phyloP scores from a whole-genome alignment of 1,140 invertebrate species.

The Amphibalanus amphitrite region DNA sequence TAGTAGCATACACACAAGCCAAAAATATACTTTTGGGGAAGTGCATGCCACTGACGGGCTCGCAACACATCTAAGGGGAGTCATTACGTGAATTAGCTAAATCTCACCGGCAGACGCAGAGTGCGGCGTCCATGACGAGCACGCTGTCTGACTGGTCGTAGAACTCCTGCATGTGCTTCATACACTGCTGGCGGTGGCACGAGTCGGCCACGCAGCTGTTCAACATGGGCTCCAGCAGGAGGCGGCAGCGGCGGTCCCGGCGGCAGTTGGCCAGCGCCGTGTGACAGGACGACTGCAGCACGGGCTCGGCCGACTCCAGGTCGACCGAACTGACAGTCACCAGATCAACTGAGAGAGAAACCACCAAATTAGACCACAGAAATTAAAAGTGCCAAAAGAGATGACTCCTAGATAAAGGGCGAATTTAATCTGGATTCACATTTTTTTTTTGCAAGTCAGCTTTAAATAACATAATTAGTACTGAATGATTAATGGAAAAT shows the following conservation, averaged over 20 bases:
- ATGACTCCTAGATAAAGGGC: too few species aligned
- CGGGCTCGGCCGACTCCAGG: neutral
- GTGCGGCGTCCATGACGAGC: slow-evolving; percentile 25
- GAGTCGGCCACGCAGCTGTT: neutral
- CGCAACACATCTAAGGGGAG: too few species aligned
- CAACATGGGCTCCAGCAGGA: neutral
- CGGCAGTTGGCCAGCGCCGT: neutral
- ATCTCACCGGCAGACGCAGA: slow-evolving; percentile 4
- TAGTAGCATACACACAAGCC: too few species aligned
- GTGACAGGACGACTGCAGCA: neutral
- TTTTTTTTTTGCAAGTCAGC: too few species aligned
- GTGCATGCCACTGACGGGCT: too few species aligned
- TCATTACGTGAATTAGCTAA: too few species aligned
- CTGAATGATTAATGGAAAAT: too few species aligned
- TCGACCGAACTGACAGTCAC: neutral
- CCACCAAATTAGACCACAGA: too few species aligned
- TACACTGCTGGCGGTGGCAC: slow-evolving; percentile 65
- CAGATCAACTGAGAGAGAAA: neutral
- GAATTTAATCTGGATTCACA: too few species aligned
- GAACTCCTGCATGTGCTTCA: slow-evolving; percentile 66
- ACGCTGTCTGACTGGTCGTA: slow-evolving; percentile 56
- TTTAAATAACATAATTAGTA: too few species aligned
- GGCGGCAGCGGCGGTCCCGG: neutral
- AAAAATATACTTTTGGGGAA: too few species aligned
- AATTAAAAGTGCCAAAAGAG: too few species aligned